Evolutionary conservation across 2,888 invertebrate genomes (phyloP).

Genomic region (Cordilura impudica): DNA sequence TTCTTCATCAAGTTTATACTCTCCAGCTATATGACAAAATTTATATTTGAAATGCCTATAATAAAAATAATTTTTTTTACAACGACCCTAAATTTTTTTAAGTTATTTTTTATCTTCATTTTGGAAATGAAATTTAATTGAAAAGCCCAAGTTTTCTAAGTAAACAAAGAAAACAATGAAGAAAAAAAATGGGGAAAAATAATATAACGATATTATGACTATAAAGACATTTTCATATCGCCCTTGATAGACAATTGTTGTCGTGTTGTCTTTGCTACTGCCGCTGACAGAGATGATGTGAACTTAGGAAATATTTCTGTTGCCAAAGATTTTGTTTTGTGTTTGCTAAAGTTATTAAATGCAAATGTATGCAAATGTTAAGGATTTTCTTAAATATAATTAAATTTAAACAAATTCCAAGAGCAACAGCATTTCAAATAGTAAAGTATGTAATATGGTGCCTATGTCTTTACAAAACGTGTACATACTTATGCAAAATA

Average conservation of each 20-base stretch:
- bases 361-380: constrained; percentile 51
- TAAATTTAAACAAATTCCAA: constrained; percentile 30
- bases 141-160: not conserved
- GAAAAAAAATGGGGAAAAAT: not conserved
- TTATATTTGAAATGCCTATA: too few species aligned
- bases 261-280: not conserved
- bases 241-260: not conserved
- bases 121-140: not conserved
- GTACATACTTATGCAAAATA: too few species aligned
- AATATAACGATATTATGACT: not conserved
- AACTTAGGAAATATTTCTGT: not conserved
- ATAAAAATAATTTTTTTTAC: too few species aligned
- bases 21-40: too few species aligned
- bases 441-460: too few species aligned
- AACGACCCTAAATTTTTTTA: not conserved
- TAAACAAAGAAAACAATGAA: not conserved
- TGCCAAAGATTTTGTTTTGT: not conserved
- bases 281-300: not conserved
- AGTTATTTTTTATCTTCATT: not conserved
- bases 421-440: too few species aligned
- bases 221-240: not conserved
- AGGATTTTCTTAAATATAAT: constrained; percentile 43
- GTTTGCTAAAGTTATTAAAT: constrained; percentile 32
- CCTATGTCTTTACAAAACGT: too few species aligned
- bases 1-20: too few species aligned